A percentile compares a stretch with the other conserved stretches of the same genome.
phyloP scores from a whole-genome alignment of 1,140 invertebrate species.

The Diabrotica undecimpunctata region DNA sequence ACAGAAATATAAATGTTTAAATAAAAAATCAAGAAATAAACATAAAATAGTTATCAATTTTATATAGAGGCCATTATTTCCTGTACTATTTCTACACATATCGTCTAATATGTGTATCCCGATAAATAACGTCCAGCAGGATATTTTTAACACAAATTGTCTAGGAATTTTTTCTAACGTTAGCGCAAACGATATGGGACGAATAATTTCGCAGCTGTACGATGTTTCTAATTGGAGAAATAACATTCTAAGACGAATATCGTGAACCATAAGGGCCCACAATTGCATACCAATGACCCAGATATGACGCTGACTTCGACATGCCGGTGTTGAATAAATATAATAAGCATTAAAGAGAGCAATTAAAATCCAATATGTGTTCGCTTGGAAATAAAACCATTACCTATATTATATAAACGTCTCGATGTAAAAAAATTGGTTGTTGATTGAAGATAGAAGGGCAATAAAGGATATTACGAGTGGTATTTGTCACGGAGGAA shows the following conservation, averaged over 20 bases:
- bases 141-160: no score
- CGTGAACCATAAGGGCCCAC: slow-evolving; percentile 7
- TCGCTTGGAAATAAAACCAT: neutral
- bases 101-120: no score
- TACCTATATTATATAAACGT: neutral
- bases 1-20: no score
- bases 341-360: slow-evolving; percentile 6
- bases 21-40: no score
- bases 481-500: neutral
- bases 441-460: neutral
- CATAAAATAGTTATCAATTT: no score
- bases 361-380: neutral
- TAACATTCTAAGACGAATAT: slow-evolving; percentile 9
- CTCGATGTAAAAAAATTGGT: neutral
- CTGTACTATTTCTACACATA: no score
- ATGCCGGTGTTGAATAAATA: slow-evolving; percentile 11
- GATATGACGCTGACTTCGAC: neutral
- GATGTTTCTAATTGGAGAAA: neutral
- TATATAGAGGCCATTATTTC: no score
- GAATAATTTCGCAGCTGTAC: slow-evolving; percentile 4
- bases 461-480: neutral
- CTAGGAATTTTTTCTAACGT: no score
- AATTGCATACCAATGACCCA: slow-evolving; percentile 9
- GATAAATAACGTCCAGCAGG: no score
- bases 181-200: neutral